A percentile compares a stretch with the other conserved stretches of the same genome.
Conservation (phyloP, 1,140 invertebrate species). For the Papilio dardanus region DNA sequence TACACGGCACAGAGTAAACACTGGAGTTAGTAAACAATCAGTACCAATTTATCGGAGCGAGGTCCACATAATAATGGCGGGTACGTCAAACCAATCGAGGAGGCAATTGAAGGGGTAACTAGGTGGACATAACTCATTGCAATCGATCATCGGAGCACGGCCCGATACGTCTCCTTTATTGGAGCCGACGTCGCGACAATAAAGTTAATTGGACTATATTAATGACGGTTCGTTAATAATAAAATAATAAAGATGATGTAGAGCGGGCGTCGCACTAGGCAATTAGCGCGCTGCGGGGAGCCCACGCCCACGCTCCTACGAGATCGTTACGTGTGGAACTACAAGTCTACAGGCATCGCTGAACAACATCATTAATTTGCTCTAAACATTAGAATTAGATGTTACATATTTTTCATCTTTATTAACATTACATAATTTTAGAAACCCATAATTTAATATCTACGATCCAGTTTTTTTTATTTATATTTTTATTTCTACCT, state of each 20-base stretch:
- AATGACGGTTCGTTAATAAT: slow-evolving; percentile 77
- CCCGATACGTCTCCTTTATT: slow-evolving; percentile 73
- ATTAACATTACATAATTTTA: neutral
- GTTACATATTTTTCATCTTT: neutral
- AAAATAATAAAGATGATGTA: slow-evolving; percentile 76
- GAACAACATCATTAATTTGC: slow-evolving; percentile 34
- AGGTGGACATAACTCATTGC: slow-evolving; percentile 75
- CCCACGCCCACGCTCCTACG: slow-evolving; percentile 4
- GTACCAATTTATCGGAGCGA: slow-evolving; percentile 68
- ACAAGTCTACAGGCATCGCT: slow-evolving; percentile 18
- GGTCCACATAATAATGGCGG: slow-evolving; percentile 68
- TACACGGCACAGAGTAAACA: slow-evolving; percentile 44
- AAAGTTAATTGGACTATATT: slow-evolving; percentile 80
- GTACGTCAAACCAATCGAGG: slow-evolving; percentile 79
- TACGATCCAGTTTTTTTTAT: no score
- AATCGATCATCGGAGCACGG: slow-evolving; percentile 72
- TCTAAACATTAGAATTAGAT: slow-evolving; percentile 6
- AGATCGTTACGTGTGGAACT: slow-evolving; percentile 33
- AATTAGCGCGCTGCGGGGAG: slow-evolving; percentile 68
- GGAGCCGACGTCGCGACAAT: slow-evolving; percentile 73
- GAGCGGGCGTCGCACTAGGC: slow-evolving; percentile 59
- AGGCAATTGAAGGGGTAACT: slow-evolving; percentile 80
- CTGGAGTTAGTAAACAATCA: slow-evolving; percentile 64
- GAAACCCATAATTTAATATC: no score
- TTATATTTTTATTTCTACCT: no score